phyloP scores from a whole-genome alignment of 2,888 invertebrate species.

The Eudemis profundana region DNA sequence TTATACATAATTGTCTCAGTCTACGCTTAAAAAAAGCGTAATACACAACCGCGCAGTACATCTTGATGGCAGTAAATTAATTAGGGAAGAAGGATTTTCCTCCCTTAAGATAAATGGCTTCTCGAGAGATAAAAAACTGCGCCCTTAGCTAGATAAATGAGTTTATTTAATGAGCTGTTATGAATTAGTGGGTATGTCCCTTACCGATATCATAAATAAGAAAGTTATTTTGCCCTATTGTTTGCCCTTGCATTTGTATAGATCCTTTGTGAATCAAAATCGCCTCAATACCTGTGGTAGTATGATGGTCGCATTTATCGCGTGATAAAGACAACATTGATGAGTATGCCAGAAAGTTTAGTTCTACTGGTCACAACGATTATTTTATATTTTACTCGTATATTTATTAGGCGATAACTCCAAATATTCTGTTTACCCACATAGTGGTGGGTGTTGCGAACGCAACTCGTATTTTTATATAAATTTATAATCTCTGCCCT shows the following conservation, averaged over 20 bases:
- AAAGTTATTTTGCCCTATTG: background rate
- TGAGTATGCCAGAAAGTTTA: too few relatives aligned
- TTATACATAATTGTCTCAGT: background rate
- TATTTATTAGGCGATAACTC: too few relatives aligned
- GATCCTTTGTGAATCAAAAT: background rate
- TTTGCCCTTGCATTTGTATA: background rate
- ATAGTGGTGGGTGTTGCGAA: too few relatives aligned
- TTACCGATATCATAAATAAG: conserved; percentile 23
- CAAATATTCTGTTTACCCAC: too few relatives aligned
- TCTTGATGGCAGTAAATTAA: conserved; percentile 44
- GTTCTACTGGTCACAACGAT: too few relatives aligned
- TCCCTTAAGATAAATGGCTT: conserved; percentile 42
- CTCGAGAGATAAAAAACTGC: conserved; percentile 40
- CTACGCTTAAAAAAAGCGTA: conserved; percentile 18
- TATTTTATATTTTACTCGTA: too few relatives aligned
- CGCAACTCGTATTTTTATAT: too few relatives aligned
- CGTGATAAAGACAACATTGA: too few relatives aligned
- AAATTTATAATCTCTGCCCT: too few relatives aligned
- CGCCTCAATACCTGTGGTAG: background rate
- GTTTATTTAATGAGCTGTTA: conserved; percentile 43
- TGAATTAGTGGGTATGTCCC: conserved; percentile 30
- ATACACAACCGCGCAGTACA: conserved; percentile 24
- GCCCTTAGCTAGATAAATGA: conserved; percentile 40
- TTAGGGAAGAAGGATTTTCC: conserved; percentile 44
- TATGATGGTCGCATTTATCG: too few relatives aligned